Evolutionary conservation across 2,113 vertebrate species (phyloP), one percentile per base, ranked within the genome.

Genomic region (Picathartes gymnocephalus): DNA sequence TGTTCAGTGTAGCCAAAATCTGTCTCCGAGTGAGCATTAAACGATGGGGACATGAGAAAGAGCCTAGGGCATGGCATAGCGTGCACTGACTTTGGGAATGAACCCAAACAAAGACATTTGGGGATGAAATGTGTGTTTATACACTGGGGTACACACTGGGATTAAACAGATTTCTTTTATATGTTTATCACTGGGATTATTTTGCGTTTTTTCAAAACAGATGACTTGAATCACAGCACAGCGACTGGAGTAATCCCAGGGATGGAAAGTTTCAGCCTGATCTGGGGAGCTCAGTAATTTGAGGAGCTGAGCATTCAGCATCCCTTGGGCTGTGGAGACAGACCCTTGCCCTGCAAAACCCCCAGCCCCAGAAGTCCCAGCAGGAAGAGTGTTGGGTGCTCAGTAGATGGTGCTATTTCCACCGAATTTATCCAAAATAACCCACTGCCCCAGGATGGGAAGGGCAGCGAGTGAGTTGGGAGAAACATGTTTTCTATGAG

Each of bases 331-430:
- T 71, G 25, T 3, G 11, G 28, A 50, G 47, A 31, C 39, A 48
- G 56, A 57, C 8, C 44, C 12, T 85, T 60, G 27, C 12, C 6
- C 21, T 42, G 45, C 25, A 64, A 48, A 90, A 91, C 17, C 24
- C 22, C 27, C 45, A 42, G 2, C 7, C 37, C n/a, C 54, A 33
- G 7, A 27, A 66, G 18, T 35, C 54, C 50, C 62, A 4, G 17
- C 60, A 21, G 23, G 70, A 66, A 40, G 10, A 16, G 13, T n/a
- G 8, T 3, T 56, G 79, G 89, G 62, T 54, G 68, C 48, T 94
- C 90, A 92, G 74, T 17, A 95, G 95, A 53, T 88, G 93, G 88
- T 90, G 92, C 81, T 96, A 3, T 96, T 96, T 90, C 82, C 71
- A 71, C 69, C 71, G 3, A 53, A 51, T 92, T 57, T 48, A 16